Evolutionary conservation across 2,888 invertebrate genomes (phyloP).

Genomic region (Plagodis dolabraria): DNA sequence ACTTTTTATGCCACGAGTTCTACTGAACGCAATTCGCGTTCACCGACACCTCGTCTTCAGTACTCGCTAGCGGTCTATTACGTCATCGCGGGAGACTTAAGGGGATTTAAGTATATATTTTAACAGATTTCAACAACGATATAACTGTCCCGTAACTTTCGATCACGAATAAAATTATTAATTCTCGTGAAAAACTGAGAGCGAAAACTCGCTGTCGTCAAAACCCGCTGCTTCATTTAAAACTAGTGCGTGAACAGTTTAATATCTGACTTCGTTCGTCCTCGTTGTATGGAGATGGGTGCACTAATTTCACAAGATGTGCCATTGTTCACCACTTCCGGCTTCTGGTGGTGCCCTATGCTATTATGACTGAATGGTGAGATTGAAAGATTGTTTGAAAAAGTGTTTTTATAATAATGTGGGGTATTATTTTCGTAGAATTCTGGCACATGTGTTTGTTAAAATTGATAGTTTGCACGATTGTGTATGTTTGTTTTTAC

Average conservation of each 20-base stretch:
- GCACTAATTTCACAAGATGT: slow-evolving; percentile 68
- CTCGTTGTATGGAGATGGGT: slow-evolving; percentile 45
- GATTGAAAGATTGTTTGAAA: slow-evolving; percentile 20
- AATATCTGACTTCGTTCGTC: slow-evolving; percentile 34
- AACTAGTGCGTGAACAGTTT: slow-evolving; percentile 41
- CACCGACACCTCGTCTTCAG: no score
- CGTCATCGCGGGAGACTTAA: no score
- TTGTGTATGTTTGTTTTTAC: no score
- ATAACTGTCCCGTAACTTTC: no score
- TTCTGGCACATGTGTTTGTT: neutral
- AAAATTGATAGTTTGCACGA: no score
- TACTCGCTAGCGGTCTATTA: no score
- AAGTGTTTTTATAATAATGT: slow-evolving; percentile 8
- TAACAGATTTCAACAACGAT: no score
- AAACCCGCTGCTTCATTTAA: slow-evolving; percentile 28
- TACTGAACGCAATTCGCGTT: no score
- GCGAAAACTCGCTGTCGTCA: neutral
- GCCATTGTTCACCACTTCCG: slow-evolving; percentile 74
- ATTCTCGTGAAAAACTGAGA: no score
- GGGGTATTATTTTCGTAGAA: slow-evolving; percentile 8
- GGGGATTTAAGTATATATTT: no score
- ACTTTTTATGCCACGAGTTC: no score
- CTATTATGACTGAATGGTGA: slow-evolving; percentile 25
- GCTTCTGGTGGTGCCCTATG: slow-evolving; percentile 49
- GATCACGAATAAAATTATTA: no score